phyloP scores from a whole-genome alignment of 2,113 vertebrate genomes.

The Butastur rufipennis region DNA sequence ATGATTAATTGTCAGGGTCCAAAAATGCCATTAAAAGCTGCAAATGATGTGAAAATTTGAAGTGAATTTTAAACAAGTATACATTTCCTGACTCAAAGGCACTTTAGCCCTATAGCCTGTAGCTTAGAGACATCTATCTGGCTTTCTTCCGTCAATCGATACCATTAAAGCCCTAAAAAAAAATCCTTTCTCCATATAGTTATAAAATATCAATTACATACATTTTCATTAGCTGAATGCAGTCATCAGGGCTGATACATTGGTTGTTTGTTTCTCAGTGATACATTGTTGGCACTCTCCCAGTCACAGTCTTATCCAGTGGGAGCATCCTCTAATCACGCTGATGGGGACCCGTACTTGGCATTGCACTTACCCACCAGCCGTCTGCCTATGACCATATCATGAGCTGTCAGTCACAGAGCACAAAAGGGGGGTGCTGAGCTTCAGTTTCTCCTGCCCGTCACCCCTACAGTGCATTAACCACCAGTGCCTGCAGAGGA shows the following conservation, averaged over 20 bases:
- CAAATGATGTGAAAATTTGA: slow-evolving; percentile 66
- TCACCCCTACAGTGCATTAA: neutral
- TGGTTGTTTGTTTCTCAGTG: slow-evolving; percentile 61
- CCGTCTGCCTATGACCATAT: neutral
- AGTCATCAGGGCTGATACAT: slow-evolving; percentile 59
- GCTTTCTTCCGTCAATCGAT: slow-evolving; percentile 69
- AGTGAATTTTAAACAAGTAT: slow-evolving; percentile 63
- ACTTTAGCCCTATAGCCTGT: slow-evolving; percentile 42
- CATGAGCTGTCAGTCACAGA: neutral
- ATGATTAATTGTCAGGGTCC: slow-evolving; percentile 27
- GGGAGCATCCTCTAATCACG: neutral
- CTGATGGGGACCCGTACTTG: neutral
- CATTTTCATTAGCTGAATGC: slow-evolving; percentile 77
- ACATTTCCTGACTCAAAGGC: slow-evolving; percentile 54
- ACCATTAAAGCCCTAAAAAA: slow-evolving; percentile 70
- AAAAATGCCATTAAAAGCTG: slow-evolving; percentile 59
- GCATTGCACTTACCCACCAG: neutral
- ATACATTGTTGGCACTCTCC: slow-evolving; percentile 33
- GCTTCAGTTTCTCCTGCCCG: neutral
- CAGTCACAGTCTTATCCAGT: slow-evolving; percentile 18
- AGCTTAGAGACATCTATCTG: slow-evolving; percentile 52
- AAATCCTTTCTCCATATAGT: slow-evolving; percentile 62
- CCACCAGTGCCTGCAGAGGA: neutral
- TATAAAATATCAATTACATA: slow-evolving; percentile 80
- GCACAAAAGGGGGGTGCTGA: neutral